Percentiles rank a stretch among this genome's conserved stretches.
phyloP scores from a whole-genome alignment of 2,113 vertebrate genomes.

The Toxostoma redivivum region DNA sequence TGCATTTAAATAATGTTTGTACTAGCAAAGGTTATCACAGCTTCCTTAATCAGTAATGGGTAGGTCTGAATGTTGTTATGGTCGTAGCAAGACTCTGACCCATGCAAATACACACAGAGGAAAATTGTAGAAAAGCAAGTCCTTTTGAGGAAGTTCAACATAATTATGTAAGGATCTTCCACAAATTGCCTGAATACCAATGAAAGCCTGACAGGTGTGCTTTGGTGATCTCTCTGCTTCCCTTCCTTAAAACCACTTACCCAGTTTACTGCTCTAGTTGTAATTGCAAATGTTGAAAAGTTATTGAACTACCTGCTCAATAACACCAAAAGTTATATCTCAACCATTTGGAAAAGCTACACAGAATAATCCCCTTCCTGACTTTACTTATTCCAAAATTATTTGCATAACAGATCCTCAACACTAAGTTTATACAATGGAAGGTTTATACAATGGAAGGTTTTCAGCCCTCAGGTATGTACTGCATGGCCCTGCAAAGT shows the following conservation, averaged over 20 bases:
- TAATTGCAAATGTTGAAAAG: neutral
- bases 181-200: neutral
- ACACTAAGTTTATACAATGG: neutral
- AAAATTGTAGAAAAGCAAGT: neutral
- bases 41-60: neutral
- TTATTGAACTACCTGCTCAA: neutral
- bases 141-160: neutral
- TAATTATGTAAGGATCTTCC: neutral
- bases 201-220: neutral
- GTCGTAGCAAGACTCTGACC: neutral
- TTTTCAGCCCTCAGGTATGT: neutral
- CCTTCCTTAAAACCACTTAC: neutral
- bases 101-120: neutral
- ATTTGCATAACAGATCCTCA: neutral
- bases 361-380: neutral
- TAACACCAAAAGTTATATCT: neutral
- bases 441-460: neutral
- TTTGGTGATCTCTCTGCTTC: neutral
- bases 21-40: neutral
- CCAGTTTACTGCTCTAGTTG: neutral
- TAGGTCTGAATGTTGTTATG: neutral
- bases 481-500: neutral
- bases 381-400: neutral
- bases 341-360: neutral
- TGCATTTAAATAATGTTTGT: neutral